These are phyloP conservation scores for Cnemophilus loriae DNA, from an alignment of 2,113 vertebrate species.

Conservation along the genomic window DNA sequence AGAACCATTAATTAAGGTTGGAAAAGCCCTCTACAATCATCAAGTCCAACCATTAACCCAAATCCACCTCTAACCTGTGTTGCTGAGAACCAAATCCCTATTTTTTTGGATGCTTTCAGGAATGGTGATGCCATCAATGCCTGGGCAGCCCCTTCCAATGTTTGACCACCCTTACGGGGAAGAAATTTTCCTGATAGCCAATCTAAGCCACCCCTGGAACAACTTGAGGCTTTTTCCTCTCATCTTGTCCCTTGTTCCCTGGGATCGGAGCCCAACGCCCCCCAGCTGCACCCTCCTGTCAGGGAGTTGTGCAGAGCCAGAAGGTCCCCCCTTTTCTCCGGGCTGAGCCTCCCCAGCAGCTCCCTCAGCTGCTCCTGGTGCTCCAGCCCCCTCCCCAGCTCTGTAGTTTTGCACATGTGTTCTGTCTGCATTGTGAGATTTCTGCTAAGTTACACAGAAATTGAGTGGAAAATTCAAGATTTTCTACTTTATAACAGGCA, in stretches of 20 bases:
- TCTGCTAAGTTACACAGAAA: background rate
- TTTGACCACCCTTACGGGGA: background rate
- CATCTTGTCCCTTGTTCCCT: background rate
- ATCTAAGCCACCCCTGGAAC: background rate
- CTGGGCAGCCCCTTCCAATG: background rate
- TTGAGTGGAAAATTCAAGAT: background rate
- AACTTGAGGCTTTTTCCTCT: rapidly evolving
- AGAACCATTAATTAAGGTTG: background rate
- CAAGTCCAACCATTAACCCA: background rate
- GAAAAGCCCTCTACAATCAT: background rate
- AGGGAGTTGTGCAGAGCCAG: background rate
- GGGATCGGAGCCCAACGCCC: background rate
- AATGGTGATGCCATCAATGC: background rate
- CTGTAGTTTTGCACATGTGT: background rate
- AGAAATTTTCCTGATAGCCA: background rate
- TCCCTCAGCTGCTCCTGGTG: background rate
- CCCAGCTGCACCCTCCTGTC: background rate
- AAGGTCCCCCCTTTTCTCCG: background rate
- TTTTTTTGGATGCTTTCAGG: background rate
- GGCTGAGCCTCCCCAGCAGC: background rate
- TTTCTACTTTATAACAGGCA: background rate
- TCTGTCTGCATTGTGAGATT: background rate
- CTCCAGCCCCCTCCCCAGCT: background rate
- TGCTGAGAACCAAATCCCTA: rapidly evolving
- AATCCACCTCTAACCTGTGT: background rate